Percentiles rank a stretch among this genome's conserved stretches.
Evolutionary conservation across 2,797 vertebrate species (phyloP).

Genomic region (Clarias platycephalus): DNA sequence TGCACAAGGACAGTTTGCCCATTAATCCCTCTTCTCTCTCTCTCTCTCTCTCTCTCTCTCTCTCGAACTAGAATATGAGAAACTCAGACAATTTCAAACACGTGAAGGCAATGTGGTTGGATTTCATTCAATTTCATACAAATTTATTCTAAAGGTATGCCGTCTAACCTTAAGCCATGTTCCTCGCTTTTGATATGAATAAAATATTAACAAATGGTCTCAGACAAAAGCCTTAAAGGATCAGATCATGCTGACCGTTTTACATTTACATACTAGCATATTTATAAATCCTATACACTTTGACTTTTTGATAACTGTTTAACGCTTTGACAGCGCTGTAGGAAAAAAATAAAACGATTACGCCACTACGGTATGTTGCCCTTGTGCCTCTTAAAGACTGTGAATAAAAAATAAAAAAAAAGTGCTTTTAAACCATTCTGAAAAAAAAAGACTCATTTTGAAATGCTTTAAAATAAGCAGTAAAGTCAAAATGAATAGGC

Average conservation of each 20-base stretch:
- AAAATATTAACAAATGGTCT: not conserved
- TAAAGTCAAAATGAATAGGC: not conserved
- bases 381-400: not conserved
- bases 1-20: not conserved
- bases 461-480: not conserved
- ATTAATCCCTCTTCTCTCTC: not conserved
- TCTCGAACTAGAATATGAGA: not conserved
- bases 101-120: not conserved
- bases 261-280: too few species aligned
- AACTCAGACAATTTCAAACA: not conserved
- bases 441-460: not conserved
- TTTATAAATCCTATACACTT: not conserved
- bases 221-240: too few species aligned
- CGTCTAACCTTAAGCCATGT: not conserved
- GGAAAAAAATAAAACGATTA: not conserved
- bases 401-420: not conserved
- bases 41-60: too few species aligned
- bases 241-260: not conserved
- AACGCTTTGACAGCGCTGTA: not conserved
- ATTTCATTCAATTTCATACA: not conserved
- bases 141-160: not conserved
- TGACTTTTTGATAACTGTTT: not conserved
- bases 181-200: not conserved
- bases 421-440: not conserved
- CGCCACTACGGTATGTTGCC: not conserved